Percentiles rank a stretch among this genome's conserved stretches.
These are phyloP conservation scores for Aricia artaxerxes DNA, from an alignment of 2,888 invertebrate genomes.

Conservation along the genomic window DNA sequence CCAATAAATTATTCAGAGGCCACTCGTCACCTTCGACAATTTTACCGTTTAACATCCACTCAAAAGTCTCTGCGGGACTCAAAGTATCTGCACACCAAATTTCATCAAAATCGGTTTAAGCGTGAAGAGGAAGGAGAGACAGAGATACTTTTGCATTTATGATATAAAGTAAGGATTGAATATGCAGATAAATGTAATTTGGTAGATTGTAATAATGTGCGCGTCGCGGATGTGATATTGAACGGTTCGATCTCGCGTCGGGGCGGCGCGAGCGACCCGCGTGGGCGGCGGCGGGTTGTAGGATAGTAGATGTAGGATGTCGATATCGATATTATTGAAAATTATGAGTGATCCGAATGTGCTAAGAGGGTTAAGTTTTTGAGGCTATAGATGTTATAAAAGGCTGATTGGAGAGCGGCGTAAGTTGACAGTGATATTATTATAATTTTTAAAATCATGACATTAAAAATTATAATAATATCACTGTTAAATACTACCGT, in stretches of 20 bases:
- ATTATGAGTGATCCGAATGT: no score
- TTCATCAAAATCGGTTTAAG: background rate
- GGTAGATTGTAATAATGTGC: conserved; percentile 54
- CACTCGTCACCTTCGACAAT: background rate
- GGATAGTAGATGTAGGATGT: no score
- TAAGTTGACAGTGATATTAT: no score
- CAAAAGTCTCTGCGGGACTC: no score
- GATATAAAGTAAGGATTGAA: background rate
- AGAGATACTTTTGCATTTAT: no score
- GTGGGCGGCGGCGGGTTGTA: conserved; percentile 62
- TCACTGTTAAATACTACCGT: no score
- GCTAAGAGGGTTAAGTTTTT: no score
- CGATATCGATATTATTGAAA: conserved; percentile 33
- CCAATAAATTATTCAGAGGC: background rate
- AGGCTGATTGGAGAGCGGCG: no score
- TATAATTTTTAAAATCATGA: no score
- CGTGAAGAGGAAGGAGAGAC: background rate
- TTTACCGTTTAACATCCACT: background rate
- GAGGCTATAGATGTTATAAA: no score
- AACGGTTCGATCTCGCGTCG: conserved; percentile 68
- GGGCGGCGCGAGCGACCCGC: conserved; percentile 74
- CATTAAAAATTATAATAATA: no score
- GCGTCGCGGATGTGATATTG: conserved; percentile 74
- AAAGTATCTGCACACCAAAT: no score
- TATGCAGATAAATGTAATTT: background rate